These are phyloP conservation scores for Willowsia nigromaculata DNA, from an alignment of 2,888 invertebrate genomes.

Conservation along the genomic window DNA sequence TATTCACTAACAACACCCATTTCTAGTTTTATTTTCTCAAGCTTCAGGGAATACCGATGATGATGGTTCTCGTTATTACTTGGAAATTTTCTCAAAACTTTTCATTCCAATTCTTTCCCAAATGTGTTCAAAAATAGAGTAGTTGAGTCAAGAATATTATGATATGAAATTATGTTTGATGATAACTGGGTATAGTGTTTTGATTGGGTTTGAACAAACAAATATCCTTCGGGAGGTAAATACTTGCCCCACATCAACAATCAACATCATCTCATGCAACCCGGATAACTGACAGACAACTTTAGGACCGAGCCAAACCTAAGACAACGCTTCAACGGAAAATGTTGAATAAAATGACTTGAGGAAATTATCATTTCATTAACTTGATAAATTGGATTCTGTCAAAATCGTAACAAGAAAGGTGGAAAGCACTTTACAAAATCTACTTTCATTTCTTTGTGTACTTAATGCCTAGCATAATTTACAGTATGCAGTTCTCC, in stretches of 20 bases:
- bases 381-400: slow-evolving; percentile 73
- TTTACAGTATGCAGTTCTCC: not conserved
- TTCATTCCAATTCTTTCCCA: not conserved
- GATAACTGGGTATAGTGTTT: slow-evolving; percentile 16
- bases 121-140: not conserved
- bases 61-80: not conserved
- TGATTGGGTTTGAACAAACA: slow-evolving; percentile 51
- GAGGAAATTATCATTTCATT: slow-evolving; percentile 71
- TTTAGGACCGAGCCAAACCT: not conserved
- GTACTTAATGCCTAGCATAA: too few species aligned
- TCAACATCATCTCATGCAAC: not conserved
- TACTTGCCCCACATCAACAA: not conserved
- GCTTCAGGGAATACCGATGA: slow-evolving; percentile 39
- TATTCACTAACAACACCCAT: slow-evolving; percentile 42
- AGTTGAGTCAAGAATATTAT: not conserved
- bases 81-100: slow-evolving; percentile 24
- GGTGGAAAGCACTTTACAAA: not conserved
- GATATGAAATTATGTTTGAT: slow-evolving; percentile 9
- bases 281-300: slow-evolving; percentile 27
- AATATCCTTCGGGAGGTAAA: slow-evolving; percentile 43
- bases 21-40: slow-evolving; percentile 42
- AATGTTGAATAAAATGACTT: slow-evolving; percentile 29
- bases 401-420: slow-evolving; percentile 59
- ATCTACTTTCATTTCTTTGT: too few species aligned
- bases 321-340: not conserved